Evolutionary conservation across 2,797 vertebrate species (phyloP), one percentile per base, ranked within the genome.

Genomic region (Chlorospingus flavigularis): DNA sequence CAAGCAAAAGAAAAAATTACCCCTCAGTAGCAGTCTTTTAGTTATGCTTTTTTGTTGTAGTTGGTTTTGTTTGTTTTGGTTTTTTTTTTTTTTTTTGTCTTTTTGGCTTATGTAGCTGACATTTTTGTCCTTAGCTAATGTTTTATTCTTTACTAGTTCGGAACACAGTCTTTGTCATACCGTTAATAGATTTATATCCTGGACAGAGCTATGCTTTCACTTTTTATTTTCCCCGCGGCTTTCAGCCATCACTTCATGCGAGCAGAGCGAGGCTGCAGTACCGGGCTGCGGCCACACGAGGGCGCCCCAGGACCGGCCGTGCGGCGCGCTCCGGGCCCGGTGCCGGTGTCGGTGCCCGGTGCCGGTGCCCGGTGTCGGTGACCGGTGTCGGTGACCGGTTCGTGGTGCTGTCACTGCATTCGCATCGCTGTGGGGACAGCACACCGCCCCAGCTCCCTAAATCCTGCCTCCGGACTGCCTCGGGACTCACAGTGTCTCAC

Each of bases 271-370:
- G 57, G 12, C 35, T 55, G 96, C 90, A 97, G n/a, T 37, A 1
- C 45, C 45, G 10, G 3, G 14, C 0, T 1, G 39, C 3, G 28
- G 28, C 62, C 82, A 97, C 97, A 62, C 87, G 97, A 97, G 98
- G 98, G 78, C 97, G 17, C 96, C 70, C 94, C 93, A 97, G 95
- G 95, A 94, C 76, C 10, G 35, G 25, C 17, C 57, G 23, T 39
- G 45, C 43, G 54, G 19, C 2, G 30, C 30, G 5, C 51, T 20
- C 31, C 20, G 53, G 51, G 7, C 7, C 26, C 25, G 14, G 20
- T 9, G 53, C 1, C 51, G 11, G 2, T 28, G 48, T 6, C 1
- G 26, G 50, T 18, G 28, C 21, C 28, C 26, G 24, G 48, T 48
- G 24, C 10, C 12, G 50, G 30, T 31, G 51, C 17, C 35, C 35